A percentile compares a stretch with the other conserved stretches of the same genome.
phyloP scores from a whole-genome alignment of 2,888 invertebrate genomes.

The Andricus quercusramuli region DNA sequence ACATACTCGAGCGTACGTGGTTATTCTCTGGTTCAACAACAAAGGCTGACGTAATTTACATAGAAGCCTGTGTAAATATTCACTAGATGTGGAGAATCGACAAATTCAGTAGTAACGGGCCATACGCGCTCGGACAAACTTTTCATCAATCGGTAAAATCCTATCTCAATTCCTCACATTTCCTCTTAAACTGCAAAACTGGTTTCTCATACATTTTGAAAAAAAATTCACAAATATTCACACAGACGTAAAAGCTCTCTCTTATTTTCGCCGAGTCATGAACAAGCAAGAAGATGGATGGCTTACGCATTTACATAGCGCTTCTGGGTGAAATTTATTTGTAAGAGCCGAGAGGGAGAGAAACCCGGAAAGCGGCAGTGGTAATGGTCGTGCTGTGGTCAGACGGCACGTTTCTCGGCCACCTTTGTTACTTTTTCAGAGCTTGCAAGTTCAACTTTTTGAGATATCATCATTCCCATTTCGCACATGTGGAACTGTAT shows the following conservation, averaged over 20 bases:
- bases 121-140: background rate
- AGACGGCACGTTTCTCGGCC: slow-evolving; percentile 3
- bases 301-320: slow-evolving; percentile 13
- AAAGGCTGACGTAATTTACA: slow-evolving; percentile 28
- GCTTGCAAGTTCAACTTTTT: slow-evolving; percentile 19
- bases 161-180: background rate
- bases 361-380: background rate
- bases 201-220: background rate
- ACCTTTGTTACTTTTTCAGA: slow-evolving; percentile 25
- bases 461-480: slow-evolving; percentile 24
- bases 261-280: slow-evolving; percentile 17
- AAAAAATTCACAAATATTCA: background rate
- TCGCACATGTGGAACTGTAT: background rate
- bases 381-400: slow-evolving; percentile 27
- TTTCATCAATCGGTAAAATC: background rate
- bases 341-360: background rate
- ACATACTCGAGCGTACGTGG: slow-evolving; percentile 22
- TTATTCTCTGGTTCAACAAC: slow-evolving; percentile 30
- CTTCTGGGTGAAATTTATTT: slow-evolving; percentile 22
- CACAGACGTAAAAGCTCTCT: background rate
- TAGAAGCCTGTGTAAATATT: slow-evolving; percentile 30
- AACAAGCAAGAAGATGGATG: slow-evolving; percentile 18
- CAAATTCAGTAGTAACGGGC: slow-evolving; percentile 5
- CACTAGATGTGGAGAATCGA: background rate
- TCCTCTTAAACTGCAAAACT: background rate